A percentile compares a stretch with the other conserved stretches of the same genome.
Evolutionary conservation across 2,113 vertebrate species (phyloP).

Genomic region (Octodon degus): DNA sequence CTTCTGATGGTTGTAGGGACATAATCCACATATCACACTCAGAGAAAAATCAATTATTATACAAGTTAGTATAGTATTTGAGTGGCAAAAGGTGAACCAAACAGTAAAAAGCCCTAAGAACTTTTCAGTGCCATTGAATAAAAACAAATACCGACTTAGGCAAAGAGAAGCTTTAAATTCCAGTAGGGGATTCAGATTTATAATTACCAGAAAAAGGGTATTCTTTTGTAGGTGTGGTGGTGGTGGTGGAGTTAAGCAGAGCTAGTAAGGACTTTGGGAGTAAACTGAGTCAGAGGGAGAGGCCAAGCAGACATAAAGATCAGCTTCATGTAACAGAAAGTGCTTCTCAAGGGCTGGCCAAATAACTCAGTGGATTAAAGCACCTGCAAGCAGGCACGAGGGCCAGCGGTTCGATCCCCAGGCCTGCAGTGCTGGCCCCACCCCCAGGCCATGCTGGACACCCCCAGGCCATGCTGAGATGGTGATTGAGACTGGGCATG

Average conservation of each 20-base stretch:
- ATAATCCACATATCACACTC: background rate
- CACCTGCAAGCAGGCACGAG: too few relatives aligned
- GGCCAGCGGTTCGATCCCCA: too few relatives aligned
- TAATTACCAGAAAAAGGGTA: background rate
- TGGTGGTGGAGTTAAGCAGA: background rate
- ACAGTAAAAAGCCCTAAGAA: background rate
- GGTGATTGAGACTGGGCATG: too few relatives aligned
- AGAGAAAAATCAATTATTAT: background rate
- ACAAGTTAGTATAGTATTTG: background rate
- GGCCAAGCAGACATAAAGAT: background rate
- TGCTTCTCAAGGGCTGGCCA: too few relatives aligned
- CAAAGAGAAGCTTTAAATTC: background rate
- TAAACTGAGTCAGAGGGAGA: background rate
- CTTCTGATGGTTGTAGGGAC: background rate
- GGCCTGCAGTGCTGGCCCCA: too few relatives aligned
- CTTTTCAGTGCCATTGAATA: background rate
- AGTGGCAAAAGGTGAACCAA: background rate
- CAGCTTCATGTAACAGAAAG: background rate
- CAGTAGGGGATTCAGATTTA: background rate
- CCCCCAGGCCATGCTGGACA: too few relatives aligned
- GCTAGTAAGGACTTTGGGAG: background rate
- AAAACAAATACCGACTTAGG: background rate
- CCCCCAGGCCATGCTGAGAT: too few relatives aligned
- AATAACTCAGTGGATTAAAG: too few relatives aligned
- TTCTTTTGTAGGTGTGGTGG: background rate